These are phyloP conservation scores for Heteromyza rotundicornis DNA, from an alignment of 2,888 invertebrate genomes.

Conservation along the genomic window DNA sequence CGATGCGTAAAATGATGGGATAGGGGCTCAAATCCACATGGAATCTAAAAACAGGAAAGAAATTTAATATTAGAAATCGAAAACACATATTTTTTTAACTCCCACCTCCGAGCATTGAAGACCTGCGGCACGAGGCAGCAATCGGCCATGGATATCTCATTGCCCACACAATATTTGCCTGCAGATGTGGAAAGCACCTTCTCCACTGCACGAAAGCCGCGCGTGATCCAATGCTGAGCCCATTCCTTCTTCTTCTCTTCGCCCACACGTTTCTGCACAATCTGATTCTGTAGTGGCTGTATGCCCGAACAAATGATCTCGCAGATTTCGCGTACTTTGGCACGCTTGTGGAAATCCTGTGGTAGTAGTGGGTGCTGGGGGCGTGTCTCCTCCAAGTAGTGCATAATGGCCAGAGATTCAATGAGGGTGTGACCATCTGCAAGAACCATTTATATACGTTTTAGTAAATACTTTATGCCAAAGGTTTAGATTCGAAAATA, in stretches of 20 bases:
- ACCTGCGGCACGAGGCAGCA: constrained; percentile 95
- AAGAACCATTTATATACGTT: background rate
- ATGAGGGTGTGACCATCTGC: constrained; percentile 75
- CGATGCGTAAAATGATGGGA: constrained; percentile 87
- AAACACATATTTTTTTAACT: too few relatives aligned
- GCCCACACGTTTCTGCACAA: constrained; percentile 84
- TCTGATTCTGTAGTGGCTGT: constrained; percentile 93
- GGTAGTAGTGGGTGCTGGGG: constrained; percentile 87
- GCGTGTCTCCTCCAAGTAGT: constrained; percentile 92
- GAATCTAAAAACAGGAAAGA: constrained; percentile 70
- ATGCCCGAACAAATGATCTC: constrained; percentile 93
- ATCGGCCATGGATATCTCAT: constrained; percentile 92
- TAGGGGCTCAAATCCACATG: constrained; percentile 89
- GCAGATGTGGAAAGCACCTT: constrained; percentile 81
- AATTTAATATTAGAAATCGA: too few relatives aligned
- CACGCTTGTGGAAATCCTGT: constrained; percentile 84
- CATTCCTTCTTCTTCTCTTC: constrained; percentile 91
- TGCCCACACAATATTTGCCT: constrained; percentile 92
- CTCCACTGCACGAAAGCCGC: constrained; percentile 90
- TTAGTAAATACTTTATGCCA: constrained; percentile 20
- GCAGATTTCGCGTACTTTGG: constrained; percentile 90
- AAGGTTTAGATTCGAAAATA: too few relatives aligned
- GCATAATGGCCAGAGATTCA: constrained; percentile 86
- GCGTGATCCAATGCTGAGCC: constrained; percentile 91
- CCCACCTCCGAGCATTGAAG: constrained; percentile 86